Evolutionary conservation across 2,797 vertebrate species (phyloP).

Genomic region (Salmo trutta): DNA sequence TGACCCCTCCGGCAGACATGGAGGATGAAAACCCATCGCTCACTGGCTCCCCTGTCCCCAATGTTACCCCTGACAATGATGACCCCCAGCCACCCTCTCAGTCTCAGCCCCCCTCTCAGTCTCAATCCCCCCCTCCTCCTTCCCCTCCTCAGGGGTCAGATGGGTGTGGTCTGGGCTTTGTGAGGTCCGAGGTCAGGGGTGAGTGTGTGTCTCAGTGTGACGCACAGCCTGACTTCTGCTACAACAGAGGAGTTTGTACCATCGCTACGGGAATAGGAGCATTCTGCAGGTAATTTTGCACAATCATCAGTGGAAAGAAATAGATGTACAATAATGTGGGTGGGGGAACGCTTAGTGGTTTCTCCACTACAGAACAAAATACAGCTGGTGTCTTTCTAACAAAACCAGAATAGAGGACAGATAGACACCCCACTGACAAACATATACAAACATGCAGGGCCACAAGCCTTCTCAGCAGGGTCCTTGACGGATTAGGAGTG

Average conservation of each 20-base stretch:
- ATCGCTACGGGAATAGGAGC: constrained; percentile 87
- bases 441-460: constrained; percentile 9
- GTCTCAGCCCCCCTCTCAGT: not conserved
- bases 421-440: constrained; percentile 30
- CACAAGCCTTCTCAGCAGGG: constrained; percentile 59
- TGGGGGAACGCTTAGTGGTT: not conserved
- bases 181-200: constrained; percentile 74
- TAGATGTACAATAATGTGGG: not conserved
- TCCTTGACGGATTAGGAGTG: constrained; percentile 55
- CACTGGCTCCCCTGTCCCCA: constrained; percentile 49
- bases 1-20: constrained; percentile 65
- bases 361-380: not conserved
- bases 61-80: constrained; percentile 41
- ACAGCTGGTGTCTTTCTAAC: too few species aligned
- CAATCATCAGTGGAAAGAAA: too few species aligned
- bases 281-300: constrained; percentile 86
- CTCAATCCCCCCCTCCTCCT: not conserved
- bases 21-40: constrained; percentile 76
- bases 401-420: not conserved
- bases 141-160: constrained; percentile 60
- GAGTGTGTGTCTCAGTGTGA: constrained; percentile 86
- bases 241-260: constrained; percentile 90
- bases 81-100: not conserved
- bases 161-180: constrained; percentile 82
- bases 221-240: constrained; percentile 86